Evolutionary conservation across 2,888 invertebrate genomes (phyloP), one percentile per base, ranked within the genome.

Genomic region (Selenia dentaria): DNA sequence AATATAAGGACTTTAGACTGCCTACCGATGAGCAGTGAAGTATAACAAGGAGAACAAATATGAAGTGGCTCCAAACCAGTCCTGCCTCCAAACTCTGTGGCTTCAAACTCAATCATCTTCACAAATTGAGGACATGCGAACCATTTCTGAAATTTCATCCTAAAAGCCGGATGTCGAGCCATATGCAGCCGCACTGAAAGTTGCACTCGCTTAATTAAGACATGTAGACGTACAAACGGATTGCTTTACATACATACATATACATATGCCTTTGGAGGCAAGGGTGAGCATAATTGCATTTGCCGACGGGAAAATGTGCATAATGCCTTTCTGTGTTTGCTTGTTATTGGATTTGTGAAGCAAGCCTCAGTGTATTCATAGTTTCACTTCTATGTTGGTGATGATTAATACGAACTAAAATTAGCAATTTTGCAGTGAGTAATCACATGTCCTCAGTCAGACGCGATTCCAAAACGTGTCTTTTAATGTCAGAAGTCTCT

Each of bases 121-220:
- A 20, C 20, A 9, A 4, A 16, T 11, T 22, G 20, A 22, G 10
- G 13, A 18, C 5, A 8, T 22, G 35, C n/a, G 26, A 36, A 16
- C 22, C 9, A 25, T 25, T 6, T 13, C 37, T 28, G 27, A n/a
- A 12, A 55, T 55, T 42, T 42, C 48, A 57, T 57, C 52, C 47
- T 36, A 36, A 33, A 41, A 44, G 49, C 47, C 47, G 48, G 50
- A 52, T 59, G 40, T 52, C 54, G 59, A 53, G 56, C 45, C 56
- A 54, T 26, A 57, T 59, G 55, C 58, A 60, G 57, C 53, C 43
- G 32, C 43, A 43, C 36, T 50, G n/a, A 51, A 43, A 50, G 54
- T 48, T 48, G 59, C 58, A 56, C 53, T 59, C 59, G 35, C 60
- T 64, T 67, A 67, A 69, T 69, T 69, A 70, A 64, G 57, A 58